Conservation (phyloP, 2,888 invertebrate species). For the Dichetophora obliterata region DNA sequence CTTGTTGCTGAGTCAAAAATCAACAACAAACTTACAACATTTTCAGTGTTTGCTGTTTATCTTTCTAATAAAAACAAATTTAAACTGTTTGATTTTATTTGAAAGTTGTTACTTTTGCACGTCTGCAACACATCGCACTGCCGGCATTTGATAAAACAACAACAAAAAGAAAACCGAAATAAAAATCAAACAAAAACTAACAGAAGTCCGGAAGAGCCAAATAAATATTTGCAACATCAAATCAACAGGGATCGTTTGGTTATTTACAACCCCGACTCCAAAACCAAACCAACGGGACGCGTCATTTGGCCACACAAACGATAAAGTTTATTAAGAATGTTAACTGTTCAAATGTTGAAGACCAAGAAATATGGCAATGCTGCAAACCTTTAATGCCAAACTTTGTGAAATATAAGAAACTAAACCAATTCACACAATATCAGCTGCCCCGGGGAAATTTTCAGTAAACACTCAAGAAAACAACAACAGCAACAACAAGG, state of each 20-base stretch:
- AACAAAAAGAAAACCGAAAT: too few species aligned
- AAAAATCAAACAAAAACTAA: too few species aligned
- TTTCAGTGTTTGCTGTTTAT: too few species aligned
- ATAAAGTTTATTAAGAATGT: neutral
- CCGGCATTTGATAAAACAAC: too few species aligned
- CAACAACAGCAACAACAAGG: neutral
- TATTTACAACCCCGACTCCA: conserved; percentile 36
- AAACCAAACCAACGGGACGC: conserved; percentile 55
- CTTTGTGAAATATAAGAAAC: neutral
- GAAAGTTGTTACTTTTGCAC: too few species aligned
- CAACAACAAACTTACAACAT: too few species aligned
- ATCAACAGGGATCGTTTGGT: neutral
- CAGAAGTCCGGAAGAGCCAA: neutral
- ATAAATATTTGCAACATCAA: conserved; percentile 9
- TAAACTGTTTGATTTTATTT: too few species aligned
- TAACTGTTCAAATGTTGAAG: too few species aligned
- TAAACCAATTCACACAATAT: conserved; percentile 12
- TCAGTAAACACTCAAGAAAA: neutral
- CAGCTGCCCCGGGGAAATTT: neutral
- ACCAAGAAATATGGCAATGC: neutral
- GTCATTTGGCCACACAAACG: neutral
- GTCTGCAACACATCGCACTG: too few species aligned
- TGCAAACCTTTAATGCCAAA: neutral
- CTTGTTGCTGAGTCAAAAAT: too few species aligned
- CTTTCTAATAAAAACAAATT: too few species aligned